Conservation (phyloP, 2,113 vertebrate genomes). For the Balaeniceps rex region DNA sequence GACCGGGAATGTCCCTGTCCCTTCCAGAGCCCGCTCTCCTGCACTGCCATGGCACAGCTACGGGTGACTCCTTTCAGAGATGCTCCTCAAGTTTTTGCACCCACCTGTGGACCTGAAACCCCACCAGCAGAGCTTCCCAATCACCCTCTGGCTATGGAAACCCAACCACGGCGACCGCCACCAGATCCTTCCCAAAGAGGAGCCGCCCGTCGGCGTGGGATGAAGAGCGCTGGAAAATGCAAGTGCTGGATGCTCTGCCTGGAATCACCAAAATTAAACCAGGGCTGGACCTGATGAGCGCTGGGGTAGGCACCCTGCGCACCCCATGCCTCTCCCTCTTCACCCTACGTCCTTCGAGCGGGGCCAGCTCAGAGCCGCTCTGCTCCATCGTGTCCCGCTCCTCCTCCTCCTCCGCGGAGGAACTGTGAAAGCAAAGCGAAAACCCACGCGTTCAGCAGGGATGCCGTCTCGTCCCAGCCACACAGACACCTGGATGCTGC, state of each 20-base stretch:
- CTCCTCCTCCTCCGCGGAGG: neutral
- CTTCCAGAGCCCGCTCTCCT: neutral
- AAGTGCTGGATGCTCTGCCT: neutral
- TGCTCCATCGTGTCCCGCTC: neutral
- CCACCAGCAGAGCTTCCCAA: neutral
- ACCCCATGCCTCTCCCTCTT: neutral
- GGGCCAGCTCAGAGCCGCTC: neutral
- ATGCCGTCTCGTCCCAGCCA: neutral
- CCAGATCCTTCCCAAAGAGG: neutral
- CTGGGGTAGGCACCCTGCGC: neutral
- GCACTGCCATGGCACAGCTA: neutral
- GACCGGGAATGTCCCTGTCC: fast-evolving
- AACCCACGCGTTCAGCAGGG: neutral
- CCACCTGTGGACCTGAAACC: neutral
- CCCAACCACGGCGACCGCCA: neutral
- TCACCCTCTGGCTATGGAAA: fast-evolving
- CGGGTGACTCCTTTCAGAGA: neutral
- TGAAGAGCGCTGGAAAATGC: neutral
- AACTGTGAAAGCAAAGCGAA: neutral
- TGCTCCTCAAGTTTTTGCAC: neutral
- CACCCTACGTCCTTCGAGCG: neutral
- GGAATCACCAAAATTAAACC: neutral
- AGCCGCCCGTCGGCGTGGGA: neutral
- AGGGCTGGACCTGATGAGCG: neutral
- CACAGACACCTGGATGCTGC: neutral